Evolutionary conservation across 2,113 vertebrate genomes (phyloP).

Genomic region (Lichenostomus cassidix): DNA sequence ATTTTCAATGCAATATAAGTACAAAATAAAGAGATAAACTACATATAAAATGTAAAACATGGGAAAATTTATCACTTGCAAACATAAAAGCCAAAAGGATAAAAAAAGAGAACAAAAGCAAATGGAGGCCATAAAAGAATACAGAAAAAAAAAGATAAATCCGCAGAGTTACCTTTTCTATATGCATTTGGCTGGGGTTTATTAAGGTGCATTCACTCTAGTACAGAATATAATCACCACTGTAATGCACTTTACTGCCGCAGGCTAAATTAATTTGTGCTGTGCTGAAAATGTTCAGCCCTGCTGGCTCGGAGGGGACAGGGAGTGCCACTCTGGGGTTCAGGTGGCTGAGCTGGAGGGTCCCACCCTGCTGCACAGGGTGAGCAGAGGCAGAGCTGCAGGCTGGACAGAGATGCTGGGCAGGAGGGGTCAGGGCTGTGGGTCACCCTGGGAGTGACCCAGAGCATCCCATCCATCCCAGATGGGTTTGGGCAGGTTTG

Average conservation of each 20-base stretch:
- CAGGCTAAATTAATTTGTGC: slow-evolving; percentile 16
- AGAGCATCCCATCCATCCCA: accelerated
- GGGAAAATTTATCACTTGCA: slow-evolving; percentile 69
- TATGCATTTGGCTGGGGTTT: slow-evolving; percentile 29
- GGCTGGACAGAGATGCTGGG: accelerated
- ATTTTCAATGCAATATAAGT: slow-evolving; percentile 70
- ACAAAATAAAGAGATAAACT: slow-evolving; percentile 74
- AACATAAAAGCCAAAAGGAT: slow-evolving; percentile 61
- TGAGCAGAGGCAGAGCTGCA: too few relatives aligned
- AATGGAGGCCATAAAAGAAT: slow-evolving; percentile 37
- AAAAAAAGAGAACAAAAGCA: slow-evolving; percentile 63
- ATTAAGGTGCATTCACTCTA: neutral
- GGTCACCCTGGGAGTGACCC: neutral
- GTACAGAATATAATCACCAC: slow-evolving; percentile 16
- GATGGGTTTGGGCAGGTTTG: too few relatives aligned
- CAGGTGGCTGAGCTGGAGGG: neutral
- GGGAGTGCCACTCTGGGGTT: neutral
- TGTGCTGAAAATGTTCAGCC: neutral
- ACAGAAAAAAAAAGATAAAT: slow-evolving; percentile 39
- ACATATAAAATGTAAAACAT: slow-evolving; percentile 74
- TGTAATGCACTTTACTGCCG: neutral
- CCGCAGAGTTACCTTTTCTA: slow-evolving; percentile 1
- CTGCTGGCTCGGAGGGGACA: neutral
- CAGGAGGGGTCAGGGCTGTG: neutral
- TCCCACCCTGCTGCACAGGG: neutral